Evolutionary conservation across 1,140 invertebrate genomes (phyloP), one percentile per base, ranked within the genome.

Genomic region (Calliopsis andreniformis): DNA sequence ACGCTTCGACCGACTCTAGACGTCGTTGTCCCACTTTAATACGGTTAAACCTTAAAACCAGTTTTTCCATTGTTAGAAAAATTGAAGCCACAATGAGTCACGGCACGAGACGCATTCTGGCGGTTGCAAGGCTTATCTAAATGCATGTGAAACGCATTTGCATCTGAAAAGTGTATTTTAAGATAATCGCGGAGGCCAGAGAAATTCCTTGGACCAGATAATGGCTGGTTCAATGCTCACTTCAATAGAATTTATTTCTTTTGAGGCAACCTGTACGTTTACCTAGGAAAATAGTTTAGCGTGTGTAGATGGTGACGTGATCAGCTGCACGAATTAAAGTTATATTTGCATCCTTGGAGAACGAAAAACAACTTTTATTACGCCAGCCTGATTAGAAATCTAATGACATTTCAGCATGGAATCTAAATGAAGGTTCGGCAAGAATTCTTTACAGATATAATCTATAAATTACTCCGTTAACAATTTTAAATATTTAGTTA

Each of bases 171-270:
- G 47, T 39, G 10, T 43, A 2, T 42, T 61, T 39, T 14, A 25
- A 45, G 66, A 32, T 42, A 47, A 82, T 43, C 23, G 25, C 35
- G 28, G 45, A 39, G 18, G 10, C 30, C 56, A 45, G 45, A 53
- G 79, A 51, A 71, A 82, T 78, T 72, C 30, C 28, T 63, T 28
- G 45, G 73, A 3, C 7, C 16, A 14, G 80, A 82, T 82, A 82
- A 67, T 28, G 8, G n/a, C 1, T 14, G 18, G 35, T 32, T 18
- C 61, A 14, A 51, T 30, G 5, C 14, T 20, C 35, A 8, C 42
- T 55, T 28, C 18, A 25, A 64, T 61, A 49, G 43, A n/a, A 51
- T 42, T 59, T 76, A 10, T 72, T 25, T 70, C n/a, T n/a, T 30
- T 14, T 16, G 16, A 43, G 12, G 32, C 14, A 12, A 20, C 25